phyloP scores from a whole-genome alignment of 2,797 vertebrate genomes.

The Neomorphus geoffroyi region DNA sequence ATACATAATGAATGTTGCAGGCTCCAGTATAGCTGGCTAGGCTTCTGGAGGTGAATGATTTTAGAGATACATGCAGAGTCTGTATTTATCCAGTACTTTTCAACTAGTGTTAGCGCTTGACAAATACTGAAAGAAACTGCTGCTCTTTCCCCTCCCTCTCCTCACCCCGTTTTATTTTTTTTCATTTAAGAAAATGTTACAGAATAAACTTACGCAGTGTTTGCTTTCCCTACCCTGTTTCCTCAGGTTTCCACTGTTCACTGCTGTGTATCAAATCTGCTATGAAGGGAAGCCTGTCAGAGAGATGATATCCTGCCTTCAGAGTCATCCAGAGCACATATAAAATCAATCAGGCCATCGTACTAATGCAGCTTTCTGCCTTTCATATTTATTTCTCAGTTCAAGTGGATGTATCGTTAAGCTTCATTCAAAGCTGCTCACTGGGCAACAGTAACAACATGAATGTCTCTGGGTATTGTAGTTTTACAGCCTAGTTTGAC shows the following conservation, averaged over 20 bases:
- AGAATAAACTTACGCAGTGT: neutral
- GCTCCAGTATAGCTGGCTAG: neutral
- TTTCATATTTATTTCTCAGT: neutral
- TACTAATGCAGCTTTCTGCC: neutral
- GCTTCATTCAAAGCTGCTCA: neutral
- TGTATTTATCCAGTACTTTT: neutral
- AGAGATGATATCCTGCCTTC: conserved; percentile 89
- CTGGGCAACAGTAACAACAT: neutral
- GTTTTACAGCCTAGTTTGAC: neutral
- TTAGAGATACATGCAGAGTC: neutral
- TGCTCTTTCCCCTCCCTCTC: neutral
- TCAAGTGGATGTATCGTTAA: conserved; percentile 12
- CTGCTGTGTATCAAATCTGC: conserved; percentile 89
- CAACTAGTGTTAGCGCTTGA: neutral
- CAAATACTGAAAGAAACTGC: neutral
- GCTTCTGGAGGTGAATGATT: neutral
- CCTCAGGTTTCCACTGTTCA: conserved; percentile 88
- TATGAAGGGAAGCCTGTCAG: conserved; percentile 84
- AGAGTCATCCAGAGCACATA: conserved; percentile 87
- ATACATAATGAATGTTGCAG: conserved; percentile 9
- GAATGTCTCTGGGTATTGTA: neutral
- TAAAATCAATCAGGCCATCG: conserved; percentile 51
- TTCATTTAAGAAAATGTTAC: neutral
- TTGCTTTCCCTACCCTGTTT: neutral
- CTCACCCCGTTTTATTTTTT: neutral